Conservation (phyloP, 2,888 invertebrate genomes). For the Eudasyphora cyanicolor region DNA sequence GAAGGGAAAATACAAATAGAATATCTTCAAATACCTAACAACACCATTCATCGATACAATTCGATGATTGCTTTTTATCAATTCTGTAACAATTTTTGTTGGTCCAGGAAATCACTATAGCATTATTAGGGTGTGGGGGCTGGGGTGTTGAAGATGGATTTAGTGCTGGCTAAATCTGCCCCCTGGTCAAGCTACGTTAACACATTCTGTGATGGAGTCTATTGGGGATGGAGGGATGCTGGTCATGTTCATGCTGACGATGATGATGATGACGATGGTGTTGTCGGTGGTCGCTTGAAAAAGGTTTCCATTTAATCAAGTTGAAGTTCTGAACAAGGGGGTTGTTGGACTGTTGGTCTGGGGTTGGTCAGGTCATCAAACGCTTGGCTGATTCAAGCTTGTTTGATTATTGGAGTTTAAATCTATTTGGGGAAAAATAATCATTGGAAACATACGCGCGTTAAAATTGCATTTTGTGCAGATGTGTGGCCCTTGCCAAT, state of each 20-base stretch:
- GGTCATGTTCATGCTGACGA: background rate
- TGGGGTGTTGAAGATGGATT: background rate
- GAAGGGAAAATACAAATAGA: too few relatives aligned
- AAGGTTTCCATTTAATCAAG: slow-evolving; percentile 26
- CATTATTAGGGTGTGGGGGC: background rate
- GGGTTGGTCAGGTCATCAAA: background rate
- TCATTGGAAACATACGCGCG: slow-evolving; percentile 57
- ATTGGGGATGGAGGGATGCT: background rate
- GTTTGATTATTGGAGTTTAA: slow-evolving; percentile 30
- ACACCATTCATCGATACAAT: background rate
- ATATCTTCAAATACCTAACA: too few relatives aligned
- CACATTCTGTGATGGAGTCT: background rate
- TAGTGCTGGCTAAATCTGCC: background rate
- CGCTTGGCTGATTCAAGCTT: background rate
- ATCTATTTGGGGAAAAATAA: slow-evolving; percentile 54
- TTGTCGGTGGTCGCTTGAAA: background rate
- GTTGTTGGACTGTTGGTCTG: background rate
- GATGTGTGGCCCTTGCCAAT: background rate
- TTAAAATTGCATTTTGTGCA: slow-evolving; percentile 48
- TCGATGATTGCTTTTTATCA: slow-evolving; percentile 10
- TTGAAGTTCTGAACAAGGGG: background rate
- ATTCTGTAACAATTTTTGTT: background rate
- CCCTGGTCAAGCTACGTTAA: background rate
- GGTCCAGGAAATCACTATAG: background rate
- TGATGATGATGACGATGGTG: background rate